Base-by-base conservation (phyloP, 1,140 invertebrate genomes). In the Polypedilum vanderplanki region DNA sequence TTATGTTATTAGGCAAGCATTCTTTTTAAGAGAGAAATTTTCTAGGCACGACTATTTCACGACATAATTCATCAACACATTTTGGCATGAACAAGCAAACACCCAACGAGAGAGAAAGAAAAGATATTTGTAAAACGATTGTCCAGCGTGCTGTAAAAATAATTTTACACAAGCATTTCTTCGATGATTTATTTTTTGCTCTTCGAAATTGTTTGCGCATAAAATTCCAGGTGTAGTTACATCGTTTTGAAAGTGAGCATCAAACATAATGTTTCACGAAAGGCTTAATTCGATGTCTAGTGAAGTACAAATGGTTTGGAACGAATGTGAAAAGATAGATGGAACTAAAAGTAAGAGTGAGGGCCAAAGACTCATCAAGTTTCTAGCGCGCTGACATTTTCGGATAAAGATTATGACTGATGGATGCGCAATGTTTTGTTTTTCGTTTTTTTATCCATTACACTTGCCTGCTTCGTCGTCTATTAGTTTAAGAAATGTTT, bases 61-160 rank as follows among this genome's bases (percentile, higher is more conserved):
- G n/a, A n/a, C n/a, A n/a, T 57, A 57, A 57, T 57, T 57, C 46
- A 57, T 57, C 46, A 57, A 57, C 12, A 57, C 46, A 57, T n/a
- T 57, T 57, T 57, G 46, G 12, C 46, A 57, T 33, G 24, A 33
- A 33, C 24, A 33, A 33, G 24, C 46, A 12, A 57, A 57, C 46
- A 12, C 46, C 46, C 46, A 57, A 33, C 5, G 24, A 33, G 24
- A 33, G 24, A 33, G 5, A 33, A 33, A 33, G 46, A 33, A 33
- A 33, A 33, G 46, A 15, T 57, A 33, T 33, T 33, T 33, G 46
- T 57, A 57, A n/a, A 33, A 12, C 15, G 46, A 57, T 12, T 57
- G 46, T 57, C 46, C 46, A 57, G 24, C 24, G 24, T 33, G 24
- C 5, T 33, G 24, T 33, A 33, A 33, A 33, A 33, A 57, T 46